Percentiles rank a stretch among this genome's conserved stretches.
Evolutionary conservation across 2,113 vertebrate species (phyloP).

Genomic region (Lepus americanus): DNA sequence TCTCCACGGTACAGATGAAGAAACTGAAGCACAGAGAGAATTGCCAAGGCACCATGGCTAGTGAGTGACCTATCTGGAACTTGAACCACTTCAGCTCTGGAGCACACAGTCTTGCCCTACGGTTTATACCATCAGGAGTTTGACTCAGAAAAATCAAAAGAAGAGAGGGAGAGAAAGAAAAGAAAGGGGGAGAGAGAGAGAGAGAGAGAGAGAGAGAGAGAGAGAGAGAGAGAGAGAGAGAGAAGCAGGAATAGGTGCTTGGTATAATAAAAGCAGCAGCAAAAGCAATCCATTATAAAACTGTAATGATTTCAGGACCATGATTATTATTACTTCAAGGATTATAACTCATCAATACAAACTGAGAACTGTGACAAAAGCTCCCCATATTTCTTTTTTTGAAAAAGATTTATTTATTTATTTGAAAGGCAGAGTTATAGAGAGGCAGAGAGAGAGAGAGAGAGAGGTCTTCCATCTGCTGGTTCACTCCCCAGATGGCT

Average conservation of each 20-base stretch:
- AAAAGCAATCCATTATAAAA: constrained; percentile 40
- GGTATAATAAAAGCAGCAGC: not conserved
- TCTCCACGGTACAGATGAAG: not conserved
- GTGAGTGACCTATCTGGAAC: not conserved
- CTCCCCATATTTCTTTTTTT: not conserved
- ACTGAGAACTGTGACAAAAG: constrained; percentile 30
- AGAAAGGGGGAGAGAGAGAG: not conserved
- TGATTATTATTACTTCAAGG: constrained; percentile 36
- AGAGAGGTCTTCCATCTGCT: too few relatives aligned
- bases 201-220: not conserved
- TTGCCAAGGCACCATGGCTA: not conserved
- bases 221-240: not conserved
- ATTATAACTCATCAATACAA: not conserved
- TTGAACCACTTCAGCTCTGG: not conserved
- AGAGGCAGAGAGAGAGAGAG: too few relatives aligned
- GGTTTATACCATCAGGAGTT: not conserved
- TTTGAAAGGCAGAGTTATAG: too few relatives aligned
- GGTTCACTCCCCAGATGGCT: too few relatives aligned
- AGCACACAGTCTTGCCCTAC: constrained; percentile 7
- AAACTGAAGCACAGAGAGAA: not conserved
- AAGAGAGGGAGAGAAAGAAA: too few relatives aligned
- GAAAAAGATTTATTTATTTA: too few relatives aligned
- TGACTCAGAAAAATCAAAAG: constrained; percentile 21
- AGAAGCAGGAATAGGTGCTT: not conserved
- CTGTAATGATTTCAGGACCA: constrained; percentile 38